Evolutionary conservation across 2,113 vertebrate species (phyloP).

Genomic region (Sinocyclocheilus grahami): DNA sequence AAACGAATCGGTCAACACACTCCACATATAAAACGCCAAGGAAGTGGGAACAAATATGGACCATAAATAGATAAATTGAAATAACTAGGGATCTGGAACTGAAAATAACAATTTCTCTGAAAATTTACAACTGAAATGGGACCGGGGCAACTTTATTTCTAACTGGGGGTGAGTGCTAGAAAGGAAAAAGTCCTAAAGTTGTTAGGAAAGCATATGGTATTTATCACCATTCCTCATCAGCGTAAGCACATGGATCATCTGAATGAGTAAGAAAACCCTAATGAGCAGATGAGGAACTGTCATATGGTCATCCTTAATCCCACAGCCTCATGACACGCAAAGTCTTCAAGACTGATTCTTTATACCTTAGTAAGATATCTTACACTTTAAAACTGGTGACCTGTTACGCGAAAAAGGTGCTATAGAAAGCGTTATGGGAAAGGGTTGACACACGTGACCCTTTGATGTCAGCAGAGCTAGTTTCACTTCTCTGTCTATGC

Average conservation of each 20-base stretch:
- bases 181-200: not conserved
- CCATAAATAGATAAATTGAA: not conserved
- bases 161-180: not conserved
- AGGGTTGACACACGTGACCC: slow-evolving; percentile 12
- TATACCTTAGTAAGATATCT: not conserved
- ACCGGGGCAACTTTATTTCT: not conserved
- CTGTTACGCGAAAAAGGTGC: not conserved
- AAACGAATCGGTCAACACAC: not conserved
- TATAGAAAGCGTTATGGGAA: not conserved
- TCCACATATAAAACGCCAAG: not conserved
- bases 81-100: not conserved
- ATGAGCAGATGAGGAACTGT: not conserved
- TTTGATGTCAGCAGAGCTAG: slow-evolving; percentile 17
- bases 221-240: not conserved
- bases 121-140: not conserved
- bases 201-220: not conserved
- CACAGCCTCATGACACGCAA: not conserved
- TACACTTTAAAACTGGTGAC: not conserved
- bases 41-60: not conserved
- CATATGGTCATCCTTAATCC: not conserved
- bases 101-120: not conserved
- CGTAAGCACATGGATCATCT: not conserved
- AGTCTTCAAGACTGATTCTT: not conserved
- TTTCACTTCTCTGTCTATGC: slow-evolving; percentile 33
- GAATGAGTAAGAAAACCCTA: not conserved